Evolutionary conservation across 2,888 invertebrate species (phyloP), one percentile per base, ranked within the genome.

Genomic region (Syritta pipiens): DNA sequence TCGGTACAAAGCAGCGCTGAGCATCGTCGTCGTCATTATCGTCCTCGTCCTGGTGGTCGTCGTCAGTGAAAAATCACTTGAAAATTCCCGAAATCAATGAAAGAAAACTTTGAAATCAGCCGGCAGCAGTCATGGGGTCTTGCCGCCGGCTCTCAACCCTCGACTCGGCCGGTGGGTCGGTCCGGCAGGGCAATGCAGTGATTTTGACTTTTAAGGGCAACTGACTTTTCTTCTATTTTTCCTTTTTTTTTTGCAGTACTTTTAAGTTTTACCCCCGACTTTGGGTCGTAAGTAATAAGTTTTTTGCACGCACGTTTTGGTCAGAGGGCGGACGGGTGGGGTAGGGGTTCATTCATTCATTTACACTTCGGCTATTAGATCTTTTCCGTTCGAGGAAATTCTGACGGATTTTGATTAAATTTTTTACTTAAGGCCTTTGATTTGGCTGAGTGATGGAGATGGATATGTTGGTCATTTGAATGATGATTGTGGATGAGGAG

Each of bases 51-150:
- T 79, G 67, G 74, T 79, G 74, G 74, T 79, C 74, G 60, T 68
- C 62, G 74, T 79, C 74, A 74, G 67, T 74, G 79, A 74, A 74
- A 79, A 79, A 79, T 79, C 74, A 79, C 79, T 79, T 68, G 74
- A 79, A 79, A 77, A 74, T 67, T 28, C 60, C 71, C 59, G 59
- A 74, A 79, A 79, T 79, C 79, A 74, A 74, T 79, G 74, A n/a
- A n/a, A n/a, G 55, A 60, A 67, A 37, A 65, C 9, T 53, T 28
- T 46, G 24, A 30, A 35, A 42, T 59, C n/a, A 12, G 17, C 30
- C 22, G 20, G 10, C 32, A 35, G 24, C 17, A 35, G 46, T 51
- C 49, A 35, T 48, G 17, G 24, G n/a, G n/a, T n/a, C n/a, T 32
- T 6, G n/a, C 4, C 46, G 17, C 32, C n/a, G 7, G n/a, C n/a